phyloP scores from a whole-genome alignment of 1,140 invertebrate genomes.

The Drosophila nigrodunni region DNA sequence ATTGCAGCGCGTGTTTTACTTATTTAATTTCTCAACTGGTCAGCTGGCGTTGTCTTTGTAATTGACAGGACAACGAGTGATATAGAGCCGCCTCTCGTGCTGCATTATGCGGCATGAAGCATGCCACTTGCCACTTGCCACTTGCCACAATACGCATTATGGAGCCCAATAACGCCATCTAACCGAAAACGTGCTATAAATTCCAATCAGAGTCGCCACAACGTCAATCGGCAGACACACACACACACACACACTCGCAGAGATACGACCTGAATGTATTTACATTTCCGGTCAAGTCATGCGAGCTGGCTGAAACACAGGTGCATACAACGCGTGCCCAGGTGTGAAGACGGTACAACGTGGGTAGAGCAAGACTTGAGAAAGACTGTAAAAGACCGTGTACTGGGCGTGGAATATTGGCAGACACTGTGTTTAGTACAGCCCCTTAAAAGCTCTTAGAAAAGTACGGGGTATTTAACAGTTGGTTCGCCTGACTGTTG shows the following conservation, averaged over 20 bases:
- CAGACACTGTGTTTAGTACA: too few species aligned
- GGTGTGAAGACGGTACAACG: too few species aligned
- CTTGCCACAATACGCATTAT: conserved; percentile 20
- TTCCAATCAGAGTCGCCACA: conserved; percentile 61
- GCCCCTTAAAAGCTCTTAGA: too few species aligned
- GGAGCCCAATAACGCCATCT: conserved; percentile 42
- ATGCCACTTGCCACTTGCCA: background rate
- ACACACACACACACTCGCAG: conserved; percentile 11
- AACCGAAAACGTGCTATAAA: conserved; percentile 69
- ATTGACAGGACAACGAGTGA: conserved; percentile 50
- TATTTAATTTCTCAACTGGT: conserved; percentile 74
- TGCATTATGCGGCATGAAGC: conserved; percentile 38
- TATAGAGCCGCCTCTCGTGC: conserved; percentile 43
- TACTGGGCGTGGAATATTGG: too few species aligned
- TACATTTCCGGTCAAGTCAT: conserved; percentile 51
- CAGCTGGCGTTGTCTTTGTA: conserved; percentile 40
- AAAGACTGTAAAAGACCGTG: too few species aligned
- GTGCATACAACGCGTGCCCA: background rate
- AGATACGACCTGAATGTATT: conserved; percentile 32
- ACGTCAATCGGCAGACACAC: conserved; percentile 49
- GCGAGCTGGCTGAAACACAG: conserved; percentile 31
- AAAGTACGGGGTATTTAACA: too few species aligned
- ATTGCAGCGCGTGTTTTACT: conserved; percentile 73
- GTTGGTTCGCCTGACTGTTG: too few species aligned
- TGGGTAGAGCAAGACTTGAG: too few species aligned